Conservation (phyloP, 2,113 vertebrate species). For the Lutjanus erythropterus region DNA sequence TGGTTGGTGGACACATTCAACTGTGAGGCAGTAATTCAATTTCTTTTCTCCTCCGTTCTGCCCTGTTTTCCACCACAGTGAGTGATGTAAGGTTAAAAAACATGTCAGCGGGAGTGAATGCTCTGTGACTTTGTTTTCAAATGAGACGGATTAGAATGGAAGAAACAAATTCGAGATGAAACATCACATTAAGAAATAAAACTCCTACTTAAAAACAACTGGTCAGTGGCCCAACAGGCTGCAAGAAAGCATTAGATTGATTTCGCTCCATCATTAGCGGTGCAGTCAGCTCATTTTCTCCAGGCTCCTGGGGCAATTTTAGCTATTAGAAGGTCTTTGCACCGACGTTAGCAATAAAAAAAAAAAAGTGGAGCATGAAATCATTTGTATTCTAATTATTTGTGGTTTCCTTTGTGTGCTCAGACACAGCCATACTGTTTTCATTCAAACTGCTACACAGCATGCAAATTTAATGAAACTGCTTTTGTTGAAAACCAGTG, state of each 20-base stretch:
- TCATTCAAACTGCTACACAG: neutral
- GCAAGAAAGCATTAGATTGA: neutral
- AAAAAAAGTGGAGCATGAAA: neutral
- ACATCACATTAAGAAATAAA: neutral
- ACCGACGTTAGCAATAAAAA: constrained; percentile 53
- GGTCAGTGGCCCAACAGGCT: constrained; percentile 10
- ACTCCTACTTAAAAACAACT: neutral
- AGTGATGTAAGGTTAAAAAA: neutral
- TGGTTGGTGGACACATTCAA: too few relatives aligned
- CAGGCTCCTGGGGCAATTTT: constrained; percentile 43
- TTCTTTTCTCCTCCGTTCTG: too few relatives aligned
- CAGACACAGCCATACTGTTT: neutral
- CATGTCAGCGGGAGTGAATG: neutral
- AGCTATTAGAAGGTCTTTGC: constrained; percentile 45
- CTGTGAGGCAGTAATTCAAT: too few relatives aligned
- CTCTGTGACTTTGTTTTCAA: neutral
- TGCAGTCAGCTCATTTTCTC: constrained; percentile 20
- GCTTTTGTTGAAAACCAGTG: neutral
- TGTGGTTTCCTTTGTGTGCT: constrained; percentile 27
- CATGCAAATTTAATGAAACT: neutral
- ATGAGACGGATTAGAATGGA: neutral
- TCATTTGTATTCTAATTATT: constrained; percentile 51
- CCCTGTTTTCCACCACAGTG: neutral
- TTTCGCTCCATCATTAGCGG: constrained; percentile 29
- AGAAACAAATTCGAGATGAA: neutral